Conservation (phyloP, 2,113 vertebrate genomes). For the Narcine bancroftii region DNA sequence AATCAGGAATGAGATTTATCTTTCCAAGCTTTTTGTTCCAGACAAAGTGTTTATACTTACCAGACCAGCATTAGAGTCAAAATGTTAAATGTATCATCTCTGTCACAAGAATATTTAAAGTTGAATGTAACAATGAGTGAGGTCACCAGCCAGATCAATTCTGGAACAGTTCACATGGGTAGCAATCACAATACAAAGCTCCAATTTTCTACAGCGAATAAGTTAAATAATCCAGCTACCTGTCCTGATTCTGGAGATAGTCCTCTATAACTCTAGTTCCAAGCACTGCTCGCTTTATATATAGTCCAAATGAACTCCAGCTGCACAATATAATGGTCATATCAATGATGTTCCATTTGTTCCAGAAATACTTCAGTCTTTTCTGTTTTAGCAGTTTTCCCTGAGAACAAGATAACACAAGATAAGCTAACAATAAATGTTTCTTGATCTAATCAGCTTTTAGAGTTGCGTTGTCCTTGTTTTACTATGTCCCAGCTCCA, state of each 20-base stretch:
- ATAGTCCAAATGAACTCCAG: slow-evolving; percentile 42
- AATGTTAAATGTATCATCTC: not conserved
- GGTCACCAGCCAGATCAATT: not conserved
- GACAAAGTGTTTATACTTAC: not conserved
- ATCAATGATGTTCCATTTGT: slow-evolving; percentile 46
- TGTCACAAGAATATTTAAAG: not conserved
- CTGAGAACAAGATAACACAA: slow-evolving; percentile 39
- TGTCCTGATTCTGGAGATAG: slow-evolving; percentile 24
- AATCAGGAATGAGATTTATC: not conserved
- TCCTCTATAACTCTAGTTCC: slow-evolving; percentile 38
- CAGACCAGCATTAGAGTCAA: not conserved
- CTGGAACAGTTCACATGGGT: not conserved
- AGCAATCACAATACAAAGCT: not conserved
- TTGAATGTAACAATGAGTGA: not conserved
- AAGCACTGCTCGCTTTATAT: slow-evolving; percentile 41
- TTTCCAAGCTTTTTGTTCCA: not conserved
- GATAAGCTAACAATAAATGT: not conserved
- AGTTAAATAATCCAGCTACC: not conserved
- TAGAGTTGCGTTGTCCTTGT: not conserved
- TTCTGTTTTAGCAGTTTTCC: slow-evolving; percentile 41
- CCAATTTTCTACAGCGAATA: not conserved
- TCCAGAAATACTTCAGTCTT: slow-evolving; percentile 43
- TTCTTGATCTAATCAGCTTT: not conserved
- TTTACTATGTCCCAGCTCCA: not conserved
- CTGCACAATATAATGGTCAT: slow-evolving; percentile 42